These are phyloP conservation scores for Morpho achilles DNA, from an alignment of 2,888 invertebrate genomes.

Conservation along the genomic window DNA sequence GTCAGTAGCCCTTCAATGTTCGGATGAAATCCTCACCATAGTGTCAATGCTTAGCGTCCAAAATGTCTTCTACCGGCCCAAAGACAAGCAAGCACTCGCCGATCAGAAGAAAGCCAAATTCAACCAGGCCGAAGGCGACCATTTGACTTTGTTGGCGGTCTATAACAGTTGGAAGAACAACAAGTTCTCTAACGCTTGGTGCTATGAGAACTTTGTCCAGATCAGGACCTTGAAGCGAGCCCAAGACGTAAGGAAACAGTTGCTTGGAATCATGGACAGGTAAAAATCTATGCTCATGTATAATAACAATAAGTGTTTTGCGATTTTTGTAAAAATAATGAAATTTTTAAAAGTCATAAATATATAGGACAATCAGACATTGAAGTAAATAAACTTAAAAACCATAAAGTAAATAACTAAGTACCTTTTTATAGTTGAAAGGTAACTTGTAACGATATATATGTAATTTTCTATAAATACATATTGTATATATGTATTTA, in stretches of 20 bases:
- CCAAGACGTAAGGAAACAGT: conserved; percentile 98
- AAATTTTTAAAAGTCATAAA: too few species aligned
- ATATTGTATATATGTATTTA: too few species aligned
- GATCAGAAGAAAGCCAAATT: conserved; percentile 99
- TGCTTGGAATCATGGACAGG: conserved; percentile 98
- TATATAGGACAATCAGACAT: conserved; percentile 15
- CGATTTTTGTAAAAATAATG: too few species aligned
- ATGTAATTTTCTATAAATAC: too few species aligned
- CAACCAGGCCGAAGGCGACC: conserved; percentile 99
- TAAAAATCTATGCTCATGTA: conserved; percentile 34
- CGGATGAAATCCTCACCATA: conserved; percentile 98
- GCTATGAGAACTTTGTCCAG: conserved; percentile 99
- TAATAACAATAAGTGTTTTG: too few species aligned
- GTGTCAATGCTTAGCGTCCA: conserved; percentile 99
- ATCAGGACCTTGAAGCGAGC: conserved; percentile 97
- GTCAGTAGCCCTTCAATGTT: conserved; percentile 98
- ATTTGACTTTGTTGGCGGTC: conserved; percentile 97
- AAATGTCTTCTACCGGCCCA: conserved; percentile 95
- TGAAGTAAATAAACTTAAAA: too few species aligned
- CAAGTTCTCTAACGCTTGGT: conserved; percentile 99
- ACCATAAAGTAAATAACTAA: too few species aligned
- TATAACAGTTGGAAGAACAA: conserved; percentile 99
- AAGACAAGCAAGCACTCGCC: conserved; percentile 97
- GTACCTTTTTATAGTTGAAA: too few species aligned
- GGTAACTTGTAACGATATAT: too few species aligned